These are phyloP conservation scores for Aleadryas rufinucha DNA, from an alignment of 2,113 vertebrate species.

Conservation along the genomic window DNA sequence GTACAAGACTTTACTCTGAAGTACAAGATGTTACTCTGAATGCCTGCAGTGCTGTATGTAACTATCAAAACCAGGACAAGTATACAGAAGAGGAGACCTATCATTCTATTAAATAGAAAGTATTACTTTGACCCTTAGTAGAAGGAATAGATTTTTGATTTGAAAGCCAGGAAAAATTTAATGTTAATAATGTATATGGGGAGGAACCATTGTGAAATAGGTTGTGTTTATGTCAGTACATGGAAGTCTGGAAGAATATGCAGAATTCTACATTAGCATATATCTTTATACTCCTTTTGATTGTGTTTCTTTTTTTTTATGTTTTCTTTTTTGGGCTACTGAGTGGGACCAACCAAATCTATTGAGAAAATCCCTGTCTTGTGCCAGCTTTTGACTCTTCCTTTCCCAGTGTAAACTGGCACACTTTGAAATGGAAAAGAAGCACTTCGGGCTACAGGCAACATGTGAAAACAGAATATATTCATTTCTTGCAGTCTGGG, in stretches of 20 bases:
- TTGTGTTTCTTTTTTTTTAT: fast-evolving
- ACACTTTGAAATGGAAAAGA: background rate
- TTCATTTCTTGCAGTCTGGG: background rate
- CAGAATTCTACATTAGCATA: background rate
- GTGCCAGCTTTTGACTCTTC: background rate
- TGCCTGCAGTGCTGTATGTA: background rate
- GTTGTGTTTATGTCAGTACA: background rate
- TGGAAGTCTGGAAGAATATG: background rate
- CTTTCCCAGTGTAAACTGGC: background rate
- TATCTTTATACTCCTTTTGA: background rate
- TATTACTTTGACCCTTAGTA: background rate
- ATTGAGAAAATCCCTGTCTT: background rate
- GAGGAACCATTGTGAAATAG: background rate
- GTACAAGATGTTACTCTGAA: background rate
- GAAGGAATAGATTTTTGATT: background rate
- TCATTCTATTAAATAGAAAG: background rate
- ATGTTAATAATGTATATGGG: background rate
- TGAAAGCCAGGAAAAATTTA: background rate
- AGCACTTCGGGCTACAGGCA: background rate
- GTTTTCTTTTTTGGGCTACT: background rate
- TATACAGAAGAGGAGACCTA: background rate
- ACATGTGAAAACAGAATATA: background rate
- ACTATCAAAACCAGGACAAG: background rate
- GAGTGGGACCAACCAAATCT: background rate
- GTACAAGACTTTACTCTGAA: too few relatives aligned